A percentile compares a stretch with the other conserved stretches of the same genome.
phyloP scores from a whole-genome alignment of 2,888 invertebrate genomes.

The Alviniconcha strummeri region DNA sequence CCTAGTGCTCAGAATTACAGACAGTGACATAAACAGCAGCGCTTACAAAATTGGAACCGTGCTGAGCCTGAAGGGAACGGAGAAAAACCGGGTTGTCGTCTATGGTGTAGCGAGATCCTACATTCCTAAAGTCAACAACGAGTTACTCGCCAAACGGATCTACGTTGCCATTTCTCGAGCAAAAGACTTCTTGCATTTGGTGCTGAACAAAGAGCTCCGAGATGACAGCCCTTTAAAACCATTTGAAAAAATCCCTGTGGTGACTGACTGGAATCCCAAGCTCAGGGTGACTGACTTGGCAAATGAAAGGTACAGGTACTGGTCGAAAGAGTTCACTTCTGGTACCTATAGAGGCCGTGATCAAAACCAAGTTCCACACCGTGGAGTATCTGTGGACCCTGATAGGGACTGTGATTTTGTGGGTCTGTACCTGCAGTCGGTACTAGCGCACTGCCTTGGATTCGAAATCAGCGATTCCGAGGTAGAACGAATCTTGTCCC shows the following conservation, averaged over 20 bases:
- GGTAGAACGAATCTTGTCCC: background rate
- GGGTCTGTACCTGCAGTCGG: background rate
- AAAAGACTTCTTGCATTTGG: background rate
- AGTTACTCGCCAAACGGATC: background rate
- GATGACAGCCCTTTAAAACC: background rate
- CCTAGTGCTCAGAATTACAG: no score
- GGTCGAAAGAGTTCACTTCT: background rate
- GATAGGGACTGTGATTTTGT: background rate
- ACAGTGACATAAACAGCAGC: background rate
- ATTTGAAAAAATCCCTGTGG: no score
- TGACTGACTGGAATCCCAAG: no score
- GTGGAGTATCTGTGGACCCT: background rate
- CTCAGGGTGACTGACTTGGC: background rate
- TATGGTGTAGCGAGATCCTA: background rate
- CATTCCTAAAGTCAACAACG: background rate
- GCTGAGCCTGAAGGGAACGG: background rate
- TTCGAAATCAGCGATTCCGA: background rate
- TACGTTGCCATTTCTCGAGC: slow-evolving; percentile 1
- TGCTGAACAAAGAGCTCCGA: background rate
- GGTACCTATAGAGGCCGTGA: background rate
- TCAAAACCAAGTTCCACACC: background rate
- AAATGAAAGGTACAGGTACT: background rate
- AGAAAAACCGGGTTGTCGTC: background rate
- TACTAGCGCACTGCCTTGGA: background rate
- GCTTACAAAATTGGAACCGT: background rate